Conservation (phyloP, 2,113 vertebrate genomes). For the Platichthys stellatus region DNA sequence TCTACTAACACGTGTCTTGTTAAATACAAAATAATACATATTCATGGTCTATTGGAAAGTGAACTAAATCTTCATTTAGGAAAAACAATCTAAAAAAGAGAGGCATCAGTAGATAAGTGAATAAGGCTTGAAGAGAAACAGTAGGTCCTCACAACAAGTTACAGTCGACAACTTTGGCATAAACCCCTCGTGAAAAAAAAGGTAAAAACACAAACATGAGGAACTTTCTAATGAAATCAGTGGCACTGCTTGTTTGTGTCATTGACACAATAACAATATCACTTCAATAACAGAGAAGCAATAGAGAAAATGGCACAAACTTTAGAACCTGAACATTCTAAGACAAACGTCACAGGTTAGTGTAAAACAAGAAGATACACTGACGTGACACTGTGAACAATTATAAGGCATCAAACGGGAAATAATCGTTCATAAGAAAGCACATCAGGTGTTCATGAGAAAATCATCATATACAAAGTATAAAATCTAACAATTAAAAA, state of each 20-base stretch:
- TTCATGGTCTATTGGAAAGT: slow-evolving; percentile 49
- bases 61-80: slow-evolving; percentile 55
- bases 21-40: slow-evolving; percentile 61
- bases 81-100: slow-evolving; percentile 46
- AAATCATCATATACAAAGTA: slow-evolving; percentile 40
- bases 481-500: slow-evolving; percentile 29
- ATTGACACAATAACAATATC: slow-evolving; percentile 17
- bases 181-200: slow-evolving; percentile 34
- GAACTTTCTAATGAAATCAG: slow-evolving; percentile 22
- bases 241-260: not conserved
- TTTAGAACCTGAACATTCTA: not conserved
- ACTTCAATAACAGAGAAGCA: slow-evolving; percentile 11
- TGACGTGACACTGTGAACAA: not conserved
- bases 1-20: slow-evolving; percentile 11
- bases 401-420: slow-evolving; percentile 3
- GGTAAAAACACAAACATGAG: slow-evolving; percentile 37
- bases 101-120: slow-evolving; percentile 33
- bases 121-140: slow-evolving; percentile 39
- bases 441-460: slow-evolving; percentile 2
- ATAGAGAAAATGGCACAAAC: not conserved
- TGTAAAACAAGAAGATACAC: not conserved
- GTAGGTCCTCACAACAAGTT: slow-evolving; percentile 54
- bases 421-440: slow-evolving; percentile 22
- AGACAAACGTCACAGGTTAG: slow-evolving; percentile 5
- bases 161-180: slow-evolving; percentile 62